phyloP scores from a whole-genome alignment of 2,797 vertebrate genomes.

The Propithecus perrieri region DNA sequence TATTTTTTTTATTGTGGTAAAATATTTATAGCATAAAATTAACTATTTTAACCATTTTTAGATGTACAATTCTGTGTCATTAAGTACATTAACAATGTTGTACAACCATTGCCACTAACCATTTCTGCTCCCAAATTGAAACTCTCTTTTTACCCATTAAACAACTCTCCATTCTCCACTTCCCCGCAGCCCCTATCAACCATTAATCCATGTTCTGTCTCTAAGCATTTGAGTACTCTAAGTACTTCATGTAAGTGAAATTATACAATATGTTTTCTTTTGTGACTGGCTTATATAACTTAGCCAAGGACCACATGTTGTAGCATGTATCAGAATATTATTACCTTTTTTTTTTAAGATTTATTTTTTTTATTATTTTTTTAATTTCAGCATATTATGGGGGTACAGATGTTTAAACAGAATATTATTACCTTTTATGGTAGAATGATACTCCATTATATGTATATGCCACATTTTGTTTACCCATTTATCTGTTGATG shows the following conservation, averaged over 20 bases:
- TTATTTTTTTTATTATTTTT: no score
- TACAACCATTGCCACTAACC: neutral
- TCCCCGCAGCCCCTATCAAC: neutral
- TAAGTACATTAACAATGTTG: neutral
- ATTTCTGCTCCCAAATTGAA: neutral
- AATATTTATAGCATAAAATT: neutral
- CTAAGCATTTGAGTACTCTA: constrained; percentile 11
- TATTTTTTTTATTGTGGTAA: constrained; percentile 14
- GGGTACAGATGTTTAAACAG: neutral
- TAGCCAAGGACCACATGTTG: neutral
- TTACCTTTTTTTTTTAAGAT: neutral
- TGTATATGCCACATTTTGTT: neutral
- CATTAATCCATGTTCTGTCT: neutral
- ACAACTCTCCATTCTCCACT: neutral
- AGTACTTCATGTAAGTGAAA: neutral
- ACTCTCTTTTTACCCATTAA: neutral
- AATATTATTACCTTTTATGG: neutral
- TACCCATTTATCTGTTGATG: neutral
- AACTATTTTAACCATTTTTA: neutral
- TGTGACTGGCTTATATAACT: neutral
- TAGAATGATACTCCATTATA: neutral
- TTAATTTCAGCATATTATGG: no score
- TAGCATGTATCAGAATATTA: neutral
- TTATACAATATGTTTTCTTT: constrained; percentile 23
- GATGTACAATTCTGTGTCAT: neutral